phyloP scores from a whole-genome alignment of 53 echinoderm and acorn worm genomes.

The Glandiceps talaboti region DNA sequence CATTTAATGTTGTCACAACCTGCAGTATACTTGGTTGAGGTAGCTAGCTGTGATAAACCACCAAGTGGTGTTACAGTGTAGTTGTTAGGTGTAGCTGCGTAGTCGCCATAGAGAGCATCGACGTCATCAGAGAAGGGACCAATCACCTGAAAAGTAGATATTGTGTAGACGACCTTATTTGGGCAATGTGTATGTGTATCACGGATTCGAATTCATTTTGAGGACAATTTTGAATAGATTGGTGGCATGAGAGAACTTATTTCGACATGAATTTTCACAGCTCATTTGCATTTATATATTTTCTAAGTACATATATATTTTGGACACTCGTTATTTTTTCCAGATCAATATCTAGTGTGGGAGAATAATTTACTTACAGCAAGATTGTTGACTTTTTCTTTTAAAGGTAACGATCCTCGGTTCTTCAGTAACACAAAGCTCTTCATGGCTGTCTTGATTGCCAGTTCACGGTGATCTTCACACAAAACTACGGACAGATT shows the following conservation, averaged over 20 bases:
- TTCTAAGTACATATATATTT: too few relatives aligned
- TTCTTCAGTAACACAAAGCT: slow-evolving; percentile 82
- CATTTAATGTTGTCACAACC: slow-evolving; percentile 56
- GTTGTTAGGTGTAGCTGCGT: slow-evolving; percentile 32
- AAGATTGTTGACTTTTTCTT: slow-evolving; percentile 11
- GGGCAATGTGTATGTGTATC: too few relatives aligned
- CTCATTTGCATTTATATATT: too few relatives aligned
- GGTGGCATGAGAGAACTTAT: too few relatives aligned
- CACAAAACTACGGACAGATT: slow-evolving; percentile 24
- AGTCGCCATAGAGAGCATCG: slow-evolving; percentile 39
- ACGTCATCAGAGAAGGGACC: slow-evolving; percentile 70
- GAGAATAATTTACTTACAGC: slow-evolving; percentile 53
- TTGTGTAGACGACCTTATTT: too few relatives aligned
- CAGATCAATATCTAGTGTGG: too few relatives aligned
- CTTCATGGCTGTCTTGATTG: slow-evolving; percentile 49
- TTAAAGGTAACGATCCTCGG: slow-evolving; percentile 18
- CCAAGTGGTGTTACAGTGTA: slow-evolving; percentile 32
- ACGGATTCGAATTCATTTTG: too few relatives aligned
- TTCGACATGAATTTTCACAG: too few relatives aligned
- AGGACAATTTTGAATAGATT: too few relatives aligned
- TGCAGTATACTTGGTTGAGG: slow-evolving; percentile 19
- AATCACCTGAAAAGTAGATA: too few relatives aligned
- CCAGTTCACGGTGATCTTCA: slow-evolving; percentile 33
- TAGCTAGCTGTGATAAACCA: slow-evolving; percentile 31
- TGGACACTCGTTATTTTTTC: too few relatives aligned